Percentiles rank a stretch among this genome's conserved stretches.
Conservation (phyloP, 2,888 invertebrate genomes). For the Digitonthophagus gazella region DNA sequence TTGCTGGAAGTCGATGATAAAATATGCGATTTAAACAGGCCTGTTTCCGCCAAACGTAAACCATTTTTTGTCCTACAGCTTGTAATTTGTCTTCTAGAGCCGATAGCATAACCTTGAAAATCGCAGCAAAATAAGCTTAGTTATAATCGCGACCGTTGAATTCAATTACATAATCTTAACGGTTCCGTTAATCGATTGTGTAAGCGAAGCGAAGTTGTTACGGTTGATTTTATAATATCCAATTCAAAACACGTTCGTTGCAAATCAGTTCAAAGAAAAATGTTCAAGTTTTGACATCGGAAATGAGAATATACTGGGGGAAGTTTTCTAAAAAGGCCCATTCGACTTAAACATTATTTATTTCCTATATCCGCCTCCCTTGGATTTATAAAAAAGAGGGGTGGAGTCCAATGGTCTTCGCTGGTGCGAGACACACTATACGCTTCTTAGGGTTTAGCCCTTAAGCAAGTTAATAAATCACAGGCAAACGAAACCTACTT, state of each 20-base stretch:
- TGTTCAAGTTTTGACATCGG: neutral
- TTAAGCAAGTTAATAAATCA: slow-evolving; percentile 29
- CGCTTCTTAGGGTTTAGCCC: slow-evolving; percentile 18
- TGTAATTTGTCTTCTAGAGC: slow-evolving; percentile 2
- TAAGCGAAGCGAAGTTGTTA: neutral
- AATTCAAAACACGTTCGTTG: neutral
- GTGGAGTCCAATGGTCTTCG: neutral
- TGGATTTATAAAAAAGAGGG: neutral
- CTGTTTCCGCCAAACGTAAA: slow-evolving; percentile 6
- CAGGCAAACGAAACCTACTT: slow-evolving; percentile 20
- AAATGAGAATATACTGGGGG: neutral
- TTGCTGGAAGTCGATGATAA: slow-evolving; percentile 7
- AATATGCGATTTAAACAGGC: slow-evolving; percentile 11
- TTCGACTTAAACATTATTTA: neutral
- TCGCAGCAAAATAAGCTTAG: neutral
- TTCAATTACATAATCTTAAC: neutral
- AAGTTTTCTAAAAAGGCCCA: neutral
- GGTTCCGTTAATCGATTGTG: neutral
- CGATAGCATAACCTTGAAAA: neutral
- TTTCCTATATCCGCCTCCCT: neutral
- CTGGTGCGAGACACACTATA: neutral
- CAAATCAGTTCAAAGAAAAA: neutral
- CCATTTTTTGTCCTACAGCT: neutral
- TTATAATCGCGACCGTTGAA: too few species aligned
- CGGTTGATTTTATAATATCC: neutral